Evolutionary conservation across 1,140 invertebrate genomes (phyloP), one percentile per base, ranked within the genome.

Genomic region (Eciton burchellii): DNA sequence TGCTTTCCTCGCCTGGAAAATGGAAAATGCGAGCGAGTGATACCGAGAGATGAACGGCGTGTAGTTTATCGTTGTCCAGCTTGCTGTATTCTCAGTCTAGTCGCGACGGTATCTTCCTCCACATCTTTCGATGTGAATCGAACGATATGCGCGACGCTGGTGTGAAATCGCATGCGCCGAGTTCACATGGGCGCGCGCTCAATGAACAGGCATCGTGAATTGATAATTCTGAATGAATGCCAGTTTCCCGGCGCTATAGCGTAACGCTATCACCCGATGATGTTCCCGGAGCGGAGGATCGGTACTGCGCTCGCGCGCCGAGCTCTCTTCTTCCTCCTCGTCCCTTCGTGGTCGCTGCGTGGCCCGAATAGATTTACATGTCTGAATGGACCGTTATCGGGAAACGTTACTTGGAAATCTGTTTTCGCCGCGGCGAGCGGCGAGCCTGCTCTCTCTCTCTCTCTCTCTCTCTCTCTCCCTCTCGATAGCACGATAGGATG

Each of bases 281-380:
- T 79, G 73, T 86, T 87, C 60, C 79, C 21, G 54, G 45, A 47
- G 35, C 29, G 8, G 54, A 35, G 2, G 6, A 35, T 35, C 35
- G 56, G 24, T 19, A 41, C 9, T 19, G 57, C 56, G n/a, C 14
- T 45, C 56, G 57, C n/a, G n/a, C n/a, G n/a, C 35, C 54, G 74
- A 79, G n/a, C n/a, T 77, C 68, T 43, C 35, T 57, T 82, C 19
- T 35, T 43, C 59, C 54, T 47, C 4, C 47, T 56, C 81, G 14
- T 19, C 56, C n/a, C n/a, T n/a, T n/a, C n/a, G n/a, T n/a, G 59
- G 29, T 49, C 63, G 57, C 66, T 76, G 59, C 63, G 63, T 59
- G 56, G 60, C n/a, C 19, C 70, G 83, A 85, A 88, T 88, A 88
- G 86, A 88, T 88, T 85, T 87, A 85, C 87, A 88, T 88, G 87